phyloP scores from a whole-genome alignment of 1,140 invertebrate genomes.

The Hylaeus anthracinus region DNA sequence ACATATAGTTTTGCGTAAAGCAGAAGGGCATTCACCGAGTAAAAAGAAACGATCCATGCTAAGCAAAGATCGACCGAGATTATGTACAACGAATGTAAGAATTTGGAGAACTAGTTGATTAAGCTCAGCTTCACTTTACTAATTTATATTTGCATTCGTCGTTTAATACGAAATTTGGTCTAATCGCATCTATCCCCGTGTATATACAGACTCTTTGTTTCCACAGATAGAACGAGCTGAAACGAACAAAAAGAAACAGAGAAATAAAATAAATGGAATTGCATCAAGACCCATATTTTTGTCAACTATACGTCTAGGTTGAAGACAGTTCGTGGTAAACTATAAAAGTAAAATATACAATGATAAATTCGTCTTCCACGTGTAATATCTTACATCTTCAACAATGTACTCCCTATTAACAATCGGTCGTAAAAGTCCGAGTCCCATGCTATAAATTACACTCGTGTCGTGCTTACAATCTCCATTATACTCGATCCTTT shows the following conservation, averaged over 20 bases:
- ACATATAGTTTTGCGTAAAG: not conserved
- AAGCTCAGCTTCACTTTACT: constrained; percentile 26
- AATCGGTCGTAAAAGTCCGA: constrained; percentile 9
- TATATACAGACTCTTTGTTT: constrained; percentile 24
- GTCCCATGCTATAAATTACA: constrained; percentile 22
- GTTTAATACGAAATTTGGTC: constrained; percentile 29
- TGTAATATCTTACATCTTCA: constrained; percentile 22
- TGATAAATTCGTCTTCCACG: constrained; percentile 13
- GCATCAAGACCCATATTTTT: constrained; percentile 7
- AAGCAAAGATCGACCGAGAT: constrained; percentile 23
- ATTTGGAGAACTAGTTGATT: constrained; percentile 22
- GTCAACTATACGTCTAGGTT: constrained; percentile 13
- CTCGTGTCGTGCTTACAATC: constrained; percentile 15
- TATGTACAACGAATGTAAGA: constrained; percentile 26
- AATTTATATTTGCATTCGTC: constrained; percentile 19
- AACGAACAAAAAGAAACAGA: not conserved
- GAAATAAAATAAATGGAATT: not conserved
- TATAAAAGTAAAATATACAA: constrained; percentile 58
- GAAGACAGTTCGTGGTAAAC: constrained; percentile 42
- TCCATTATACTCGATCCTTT: not conserved
- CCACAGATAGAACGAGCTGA: not conserved
- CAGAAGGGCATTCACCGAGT: not conserved
- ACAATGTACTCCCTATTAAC: constrained; percentile 25
- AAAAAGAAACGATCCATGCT: constrained; percentile 7
- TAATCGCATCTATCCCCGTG: constrained; percentile 15